Conservation (phyloP, 2,797 vertebrate species). For the Kryptolebias ocellatus region DNA sequence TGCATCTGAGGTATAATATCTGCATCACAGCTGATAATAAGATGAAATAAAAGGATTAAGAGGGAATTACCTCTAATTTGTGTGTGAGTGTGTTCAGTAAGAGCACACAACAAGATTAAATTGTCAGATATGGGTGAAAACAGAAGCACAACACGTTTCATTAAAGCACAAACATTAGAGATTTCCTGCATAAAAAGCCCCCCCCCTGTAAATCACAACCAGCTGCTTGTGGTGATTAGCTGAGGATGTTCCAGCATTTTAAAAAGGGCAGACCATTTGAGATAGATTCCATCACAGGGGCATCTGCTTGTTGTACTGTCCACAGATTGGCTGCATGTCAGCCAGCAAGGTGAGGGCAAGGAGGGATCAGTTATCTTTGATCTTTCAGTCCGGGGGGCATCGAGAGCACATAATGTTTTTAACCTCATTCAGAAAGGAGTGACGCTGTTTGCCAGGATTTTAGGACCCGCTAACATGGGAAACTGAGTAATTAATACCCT, state of each 20-base stretch:
- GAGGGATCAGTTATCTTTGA: conserved; percentile 49
- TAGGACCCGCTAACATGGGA: neutral
- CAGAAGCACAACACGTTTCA: conserved; percentile 23
- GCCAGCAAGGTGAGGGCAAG: conserved; percentile 55
- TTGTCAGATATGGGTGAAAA: conserved; percentile 45
- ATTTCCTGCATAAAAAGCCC: conserved; percentile 16
- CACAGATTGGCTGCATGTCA: conserved; percentile 48
- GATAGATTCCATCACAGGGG: conserved; percentile 28
- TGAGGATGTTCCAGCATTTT: conserved; percentile 31
- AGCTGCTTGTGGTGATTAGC: conserved; percentile 42
- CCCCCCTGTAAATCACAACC: conserved; percentile 10
- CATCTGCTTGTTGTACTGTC: conserved; percentile 18
- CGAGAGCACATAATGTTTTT: conserved; percentile 35
- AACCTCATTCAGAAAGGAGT: conserved; percentile 23
- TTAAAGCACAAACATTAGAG: conserved; percentile 37
- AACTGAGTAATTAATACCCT: conserved; percentile 13
- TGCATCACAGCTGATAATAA: conserved; percentile 40
- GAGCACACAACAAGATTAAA: conserved; percentile 39
- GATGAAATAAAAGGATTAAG: conserved; percentile 53
- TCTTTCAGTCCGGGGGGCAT: conserved; percentile 28
- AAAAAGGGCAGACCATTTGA: conserved; percentile 38
- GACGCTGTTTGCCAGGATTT: conserved; percentile 11
- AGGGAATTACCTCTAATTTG: conserved; percentile 51
- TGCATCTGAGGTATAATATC: conserved; percentile 39
- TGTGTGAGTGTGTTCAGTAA: conserved; percentile 24